Conservation (phyloP, 1,140 invertebrate genomes). For the Sarcophaga peregrina region DNA sequence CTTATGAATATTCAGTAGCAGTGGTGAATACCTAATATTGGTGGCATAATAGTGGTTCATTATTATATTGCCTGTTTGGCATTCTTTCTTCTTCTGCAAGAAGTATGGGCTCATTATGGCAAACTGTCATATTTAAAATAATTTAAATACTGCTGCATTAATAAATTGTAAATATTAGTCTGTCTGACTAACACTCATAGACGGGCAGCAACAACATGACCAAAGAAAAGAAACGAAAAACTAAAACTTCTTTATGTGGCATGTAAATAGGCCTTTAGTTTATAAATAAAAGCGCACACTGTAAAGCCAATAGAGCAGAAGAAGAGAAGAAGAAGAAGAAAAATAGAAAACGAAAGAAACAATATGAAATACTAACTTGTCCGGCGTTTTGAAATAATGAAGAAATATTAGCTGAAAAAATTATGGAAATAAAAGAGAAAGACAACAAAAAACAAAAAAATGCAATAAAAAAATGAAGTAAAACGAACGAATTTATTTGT, state of each 20-base stretch:
- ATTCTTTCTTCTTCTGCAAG: too few species aligned
- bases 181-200: not conserved
- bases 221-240: not conserved
- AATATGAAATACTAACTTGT: constrained; percentile 1
- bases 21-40: too few species aligned
- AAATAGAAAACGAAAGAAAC: not conserved
- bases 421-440: not conserved
- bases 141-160: constrained; percentile 19
- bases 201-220: not conserved
- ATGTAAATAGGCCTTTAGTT: not conserved
- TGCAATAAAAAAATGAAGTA: not conserved
- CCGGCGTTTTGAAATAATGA: not conserved
- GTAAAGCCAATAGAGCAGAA: not conserved
- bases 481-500: not conserved
- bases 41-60: too few species aligned
- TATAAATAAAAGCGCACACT: not conserved
- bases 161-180: constrained; percentile 18
- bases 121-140: constrained; percentile 13
- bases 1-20: too few species aligned
- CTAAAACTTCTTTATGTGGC: too few species aligned
- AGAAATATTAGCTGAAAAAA: too few species aligned
- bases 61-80: too few species aligned
- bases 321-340: not conserved
- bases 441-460: not conserved
- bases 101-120: too few species aligned